Base-by-base conservation (phyloP, 2,113 vertebrate species). In the Nicator chloris region DNA sequence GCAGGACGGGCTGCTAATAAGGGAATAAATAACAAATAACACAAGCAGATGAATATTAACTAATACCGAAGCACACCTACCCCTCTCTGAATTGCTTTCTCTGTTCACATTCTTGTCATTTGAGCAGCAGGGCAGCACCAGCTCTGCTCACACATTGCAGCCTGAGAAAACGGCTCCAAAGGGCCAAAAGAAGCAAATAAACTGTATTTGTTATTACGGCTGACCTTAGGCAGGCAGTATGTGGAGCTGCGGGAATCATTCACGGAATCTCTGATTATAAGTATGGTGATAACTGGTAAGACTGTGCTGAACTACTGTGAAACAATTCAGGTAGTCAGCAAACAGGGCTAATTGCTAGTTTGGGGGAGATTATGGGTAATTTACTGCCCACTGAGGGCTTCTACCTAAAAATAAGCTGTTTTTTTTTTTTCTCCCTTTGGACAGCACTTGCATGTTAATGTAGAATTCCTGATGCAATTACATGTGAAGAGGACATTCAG, bases 341-440 rank as follows among this genome's bases (percentile, higher is more conserved):
- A 97, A 97, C 79, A 97, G 94, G 92, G 96, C 78, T 96, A 95
- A 96, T 95, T 95, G 82, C 86, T 97, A 93, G 82, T 90, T 97
- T 85, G 92, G 96, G 81, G 90, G 95, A 97, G 88, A 97, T 96
- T 84, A 92, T 96, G 86, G 89, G 86, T 97, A 97, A 97, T 97
- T 97, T 97, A 96, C 84, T 96, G 86, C 81, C 91, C 95, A 93
- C 70, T 90, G 93, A 95, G 83, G 93, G 59, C 70, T 95, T 97
- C 88, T 73, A 87, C 93, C 90, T 91, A 96, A 96, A 97, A 96
- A 88, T 92, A 93, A 97, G 92, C 51, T 92, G 59, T 70, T 70
- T 73, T 82, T 88, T 73, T 73, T 76, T 80, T 35, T 11, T 5
- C 15, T 23, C 42, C 42, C 60, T 70, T 88, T 88, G 91, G 87